phyloP scores from a whole-genome alignment of 2,113 vertebrate genomes.

The Cyphomyrus discorhynchus region DNA sequence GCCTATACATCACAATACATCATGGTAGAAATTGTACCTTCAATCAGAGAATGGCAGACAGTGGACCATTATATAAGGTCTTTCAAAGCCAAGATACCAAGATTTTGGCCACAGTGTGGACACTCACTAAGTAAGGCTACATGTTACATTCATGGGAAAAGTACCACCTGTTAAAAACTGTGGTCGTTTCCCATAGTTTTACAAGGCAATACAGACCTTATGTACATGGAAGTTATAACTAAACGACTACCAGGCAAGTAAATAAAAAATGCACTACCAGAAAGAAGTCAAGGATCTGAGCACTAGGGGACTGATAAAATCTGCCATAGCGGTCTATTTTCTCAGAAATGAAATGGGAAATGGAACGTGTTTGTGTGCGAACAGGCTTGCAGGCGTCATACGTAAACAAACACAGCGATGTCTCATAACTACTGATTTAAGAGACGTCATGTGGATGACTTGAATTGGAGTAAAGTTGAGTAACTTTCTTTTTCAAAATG shows the following conservation, averaged over 20 bases:
- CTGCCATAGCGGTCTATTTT: not conserved
- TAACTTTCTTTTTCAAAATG: not conserved
- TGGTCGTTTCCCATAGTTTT: slow-evolving; percentile 40
- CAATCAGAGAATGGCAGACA: not conserved
- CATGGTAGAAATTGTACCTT: not conserved
- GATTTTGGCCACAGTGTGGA: slow-evolving; percentile 19
- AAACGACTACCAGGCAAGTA: not conserved
- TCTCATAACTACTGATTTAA: not conserved
- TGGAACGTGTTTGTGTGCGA: not conserved
- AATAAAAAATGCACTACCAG: not conserved
- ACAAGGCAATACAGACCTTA: slow-evolving; percentile 30
- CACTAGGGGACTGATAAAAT: not conserved
- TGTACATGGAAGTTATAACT: not conserved
- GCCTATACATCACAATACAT: not conserved
- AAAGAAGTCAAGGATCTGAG: not conserved
- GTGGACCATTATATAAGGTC: slow-evolving; percentile 13
- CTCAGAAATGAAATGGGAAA: not conserved
- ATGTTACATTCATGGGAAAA: slow-evolving; percentile 46
- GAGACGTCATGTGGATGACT: not conserved
- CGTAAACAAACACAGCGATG: not conserved
- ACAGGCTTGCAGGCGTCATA: not conserved
- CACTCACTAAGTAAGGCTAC: slow-evolving; percentile 21
- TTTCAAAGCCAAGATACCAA: slow-evolving; percentile 20
- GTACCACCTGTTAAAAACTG: slow-evolving; percentile 26
- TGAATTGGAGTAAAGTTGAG: not conserved